Evolutionary conservation across 2,888 invertebrate genomes (phyloP), one percentile per base, ranked within the genome.

Genomic region (Onthophagus sagittarius): DNA sequence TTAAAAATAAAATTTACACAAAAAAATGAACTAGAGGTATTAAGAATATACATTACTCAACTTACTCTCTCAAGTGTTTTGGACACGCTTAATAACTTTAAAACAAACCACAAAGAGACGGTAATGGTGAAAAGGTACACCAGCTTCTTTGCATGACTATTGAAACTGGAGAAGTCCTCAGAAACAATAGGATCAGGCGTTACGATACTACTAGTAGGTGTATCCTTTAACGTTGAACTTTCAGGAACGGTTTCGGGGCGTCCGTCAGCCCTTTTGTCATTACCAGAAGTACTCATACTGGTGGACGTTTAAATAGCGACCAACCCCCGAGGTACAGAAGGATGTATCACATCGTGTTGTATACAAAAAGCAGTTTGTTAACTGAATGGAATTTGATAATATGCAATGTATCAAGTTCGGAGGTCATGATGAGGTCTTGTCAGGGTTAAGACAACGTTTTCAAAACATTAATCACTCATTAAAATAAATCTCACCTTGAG

Each of bases 31-130:
- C 23, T 23, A 23, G 23, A 23, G 23, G 3, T 23, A 23, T 23
- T 23, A 53, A 53, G 9, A 53, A 53, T 53, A 53, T 11, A 53
- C 39, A 53, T 53, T 53, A 53, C 39, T 67, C 23, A 39, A 77
- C 81, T 81, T 79, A 81, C 81, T 78, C 73, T 76, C 74, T 80
- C 78, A 73, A 80, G 70, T 75, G 69, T 71, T 74, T 77, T 78
- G 62, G 78, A 79, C 74, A 81, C 71, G 74, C 71, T 75, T 75
- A 80, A 72, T 74, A 82, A 77, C 76, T 77, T 77, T 64, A 77
- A 73, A 72, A 79, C 75, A 74, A 77, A 79, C 75, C 75, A 79
- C 70, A 79, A 75, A 73, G 74, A 31, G 62, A 76, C 53, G 39
- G 75, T 72, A 73, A 73, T 32, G 14, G 70, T 69, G 70, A 69